phyloP scores from a whole-genome alignment of 2,888 invertebrate species.

The Oegoconia quadripuncta region DNA sequence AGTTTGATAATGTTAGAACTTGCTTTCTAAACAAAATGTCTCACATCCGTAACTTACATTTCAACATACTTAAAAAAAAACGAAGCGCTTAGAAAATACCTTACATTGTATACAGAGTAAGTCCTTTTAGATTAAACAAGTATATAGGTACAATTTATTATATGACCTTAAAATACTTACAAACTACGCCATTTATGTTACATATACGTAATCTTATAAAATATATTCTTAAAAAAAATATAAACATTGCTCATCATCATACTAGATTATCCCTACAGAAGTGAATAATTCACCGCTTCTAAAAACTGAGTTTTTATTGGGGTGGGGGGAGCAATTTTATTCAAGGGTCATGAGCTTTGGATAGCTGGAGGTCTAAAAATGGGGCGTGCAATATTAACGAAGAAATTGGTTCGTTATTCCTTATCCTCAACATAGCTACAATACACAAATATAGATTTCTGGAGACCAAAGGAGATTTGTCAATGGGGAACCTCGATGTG shows the following conservation, averaged over 20 bases:
- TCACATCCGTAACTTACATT: slow-evolving; percentile 55
- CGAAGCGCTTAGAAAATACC: slow-evolving; percentile 33
- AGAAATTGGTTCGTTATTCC: too few species aligned
- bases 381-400: too few species aligned
- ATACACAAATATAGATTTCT: too few species aligned
- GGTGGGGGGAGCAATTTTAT: too few species aligned
- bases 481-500: too few species aligned
- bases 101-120: slow-evolving; percentile 30
- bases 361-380: too few species aligned
- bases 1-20: slow-evolving; percentile 14
- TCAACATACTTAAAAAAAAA: slow-evolving; percentile 36
- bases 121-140: slow-evolving; percentile 26
- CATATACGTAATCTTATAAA: slow-evolving; percentile 38
- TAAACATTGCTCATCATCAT: slow-evolving; percentile 46
- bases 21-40: slow-evolving; percentile 55
- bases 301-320: too few species aligned
- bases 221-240: slow-evolving; percentile 62
- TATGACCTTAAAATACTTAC: slow-evolving; percentile 21
- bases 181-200: slow-evolving; percentile 16
- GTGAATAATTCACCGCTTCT: slow-evolving; percentile 50
- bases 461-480: too few species aligned
- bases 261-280: slow-evolving; percentile 44
- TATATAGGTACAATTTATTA: slow-evolving; percentile 27
- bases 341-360: too few species aligned
- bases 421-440: too few species aligned